phyloP scores from a whole-genome alignment of 2,888 invertebrate species.

The Orthosia gothica region DNA sequence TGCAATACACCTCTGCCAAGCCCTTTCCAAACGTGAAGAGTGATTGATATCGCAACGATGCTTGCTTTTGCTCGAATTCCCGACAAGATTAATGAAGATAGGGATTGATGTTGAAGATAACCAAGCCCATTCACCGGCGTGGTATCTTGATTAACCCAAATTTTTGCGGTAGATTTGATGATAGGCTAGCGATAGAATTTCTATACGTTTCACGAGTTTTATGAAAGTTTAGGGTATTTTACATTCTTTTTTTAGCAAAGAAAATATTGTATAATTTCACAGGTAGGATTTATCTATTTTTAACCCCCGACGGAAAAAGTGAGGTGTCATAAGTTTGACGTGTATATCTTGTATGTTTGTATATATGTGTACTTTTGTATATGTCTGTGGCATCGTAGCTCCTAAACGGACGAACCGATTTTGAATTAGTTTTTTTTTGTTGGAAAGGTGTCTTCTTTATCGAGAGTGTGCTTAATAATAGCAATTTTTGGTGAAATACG shows the following conservation, averaged over 20 bases:
- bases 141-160: constrained; percentile 46
- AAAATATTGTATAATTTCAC: no score
- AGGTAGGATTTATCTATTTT: no score
- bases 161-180: constrained; percentile 4
- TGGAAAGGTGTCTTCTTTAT: no score
- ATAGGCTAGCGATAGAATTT: neutral
- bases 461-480: no score
- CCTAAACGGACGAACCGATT: no score
- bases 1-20: constrained; percentile 22
- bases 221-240: neutral
- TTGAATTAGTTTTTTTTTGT: no score
- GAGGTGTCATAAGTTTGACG: no score
- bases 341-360: no score
- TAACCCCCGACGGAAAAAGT: no score
- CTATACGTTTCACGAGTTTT: neutral
- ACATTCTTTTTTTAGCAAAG: neutral
- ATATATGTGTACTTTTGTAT: no score
- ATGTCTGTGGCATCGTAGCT: no score
- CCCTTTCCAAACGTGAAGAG: constrained; percentile 13
- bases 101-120: constrained; percentile 42
- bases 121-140: constrained; percentile 14
- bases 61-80: constrained; percentile 28
- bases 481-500: no score
- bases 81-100: constrained; percentile 38
- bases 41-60: constrained; percentile 37